phyloP scores from a whole-genome alignment of 35 echinoderm and acorn worm genomes.

The Lytechinus variegatus region DNA sequence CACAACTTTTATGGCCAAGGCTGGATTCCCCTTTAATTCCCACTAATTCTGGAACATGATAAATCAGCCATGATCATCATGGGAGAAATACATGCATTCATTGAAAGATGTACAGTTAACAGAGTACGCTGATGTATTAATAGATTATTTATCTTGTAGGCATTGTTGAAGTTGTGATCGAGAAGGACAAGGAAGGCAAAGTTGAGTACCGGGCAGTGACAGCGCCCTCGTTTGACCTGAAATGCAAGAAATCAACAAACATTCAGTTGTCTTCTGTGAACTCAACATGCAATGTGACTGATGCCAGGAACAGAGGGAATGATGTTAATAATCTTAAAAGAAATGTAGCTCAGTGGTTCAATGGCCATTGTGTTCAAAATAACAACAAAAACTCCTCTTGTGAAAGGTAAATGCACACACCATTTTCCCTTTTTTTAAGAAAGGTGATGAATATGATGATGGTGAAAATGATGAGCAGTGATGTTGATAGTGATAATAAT shows the following conservation, averaged over 20 bases:
- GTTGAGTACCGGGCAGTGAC: neutral
- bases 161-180: neutral
- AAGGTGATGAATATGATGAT: too few species aligned
- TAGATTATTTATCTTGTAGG: neutral
- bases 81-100: too few species aligned
- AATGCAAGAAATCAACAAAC: neutral
- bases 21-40: too few species aligned
- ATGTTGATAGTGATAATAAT: too few species aligned
- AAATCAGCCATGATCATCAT: too few species aligned
- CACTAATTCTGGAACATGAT: too few species aligned
- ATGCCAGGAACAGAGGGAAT: neutral
- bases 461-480: too few species aligned
- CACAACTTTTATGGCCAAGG: too few species aligned
- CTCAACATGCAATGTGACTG: neutral
- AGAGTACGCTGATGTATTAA: too few species aligned
- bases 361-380: neutral
- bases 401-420: neutral
- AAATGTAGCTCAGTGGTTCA: neutral
- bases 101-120: too few species aligned
- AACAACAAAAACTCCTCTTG: neutral
- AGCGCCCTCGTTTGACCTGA: neutral
- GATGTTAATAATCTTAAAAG: neutral
- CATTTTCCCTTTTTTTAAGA: too few species aligned
- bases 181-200: constrained; percentile 1
- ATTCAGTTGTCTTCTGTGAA: neutral